Evolutionary conservation across 2,113 vertebrate species (phyloP), one percentile per base, ranked within the genome.

Genomic region (Pachycephala philippinensis): DNA sequence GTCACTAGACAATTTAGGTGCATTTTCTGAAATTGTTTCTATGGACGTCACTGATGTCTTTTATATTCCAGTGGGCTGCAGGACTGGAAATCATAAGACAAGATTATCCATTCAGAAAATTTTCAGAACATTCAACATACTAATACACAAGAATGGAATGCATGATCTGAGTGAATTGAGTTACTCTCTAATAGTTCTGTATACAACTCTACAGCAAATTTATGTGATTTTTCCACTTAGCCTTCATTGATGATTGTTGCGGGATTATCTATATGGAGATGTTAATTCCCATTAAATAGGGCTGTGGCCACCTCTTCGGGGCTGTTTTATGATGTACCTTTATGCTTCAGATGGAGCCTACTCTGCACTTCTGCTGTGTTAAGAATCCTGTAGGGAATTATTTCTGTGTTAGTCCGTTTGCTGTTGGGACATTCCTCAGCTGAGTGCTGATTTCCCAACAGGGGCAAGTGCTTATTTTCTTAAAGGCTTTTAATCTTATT

Each of bases 1-100:
- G n/a, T 90, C 39, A 22, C 63, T 70, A 30, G 50, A 74, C 39
- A 37, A 11, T 78, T 88, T 2, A 84, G 54, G 17, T 93, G 17
- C 3, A 0, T 95, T 87, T 93, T 94, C 59, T 93, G 61, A 76
- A 79, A 64, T 65, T 27, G 50, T 84, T 81, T 63, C 49, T 91
- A 0, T 75, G 82, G 80, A n/a, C 0, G 0, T 94, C 45, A 65
- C 24, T 64, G 87, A 8, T 64, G 12, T 1, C 30, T 90, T 84
- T 89, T 81, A 26, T 85, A 64, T 76, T 56, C 19, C 37, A 82
- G 4, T 39, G 40, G 35, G 39, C 50, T 79, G 31, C 40, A 75
- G 81, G 28, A 53, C 40, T 11, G 52, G 26, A 45, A 45, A 57
- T 85, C 63, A 23, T 33, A 74, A 64, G 72, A 50, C 37, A 77